Base-by-base conservation (phyloP, 2,888 invertebrate genomes). In the Sussaba pulchella region DNA sequence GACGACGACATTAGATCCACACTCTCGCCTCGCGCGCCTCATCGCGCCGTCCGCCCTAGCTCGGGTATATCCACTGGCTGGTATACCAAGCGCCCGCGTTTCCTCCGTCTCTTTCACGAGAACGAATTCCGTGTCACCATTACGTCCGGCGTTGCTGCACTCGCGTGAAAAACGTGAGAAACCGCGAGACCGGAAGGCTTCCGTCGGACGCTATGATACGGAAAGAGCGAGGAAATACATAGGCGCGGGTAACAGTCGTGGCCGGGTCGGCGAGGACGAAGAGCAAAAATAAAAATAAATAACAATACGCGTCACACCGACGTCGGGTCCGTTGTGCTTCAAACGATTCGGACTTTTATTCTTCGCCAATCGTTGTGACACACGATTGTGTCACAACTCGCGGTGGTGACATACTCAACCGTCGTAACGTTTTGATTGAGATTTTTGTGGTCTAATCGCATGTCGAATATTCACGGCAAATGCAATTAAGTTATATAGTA, bases 61-160 rank as follows among this genome's bases (percentile, higher is more conserved):
- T 39, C 47, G 52, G 59, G 69, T 69, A 73, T 69, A 64, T 36
- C 24, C 26, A 12, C 41, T 57, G 52, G 41, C 39, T 5, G 2
- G 9, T 45, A 54, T 47, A 70, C 63, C 26, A 64, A 66, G 54
- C 31, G 41, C 26, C 4, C 54, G n/a, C n/a, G 54, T 24, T 26
- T 54, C 6, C 50, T 64, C 66, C 47, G 45, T 50, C 74, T n/a
- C n/a, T 71, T 71, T 71, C 79, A 66, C 36, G 66, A 71, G 70
- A 75, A 19, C 71, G 70, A 70, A 71, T 79, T 59, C 70, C 75
- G 50, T 71, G 79, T 79, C 75, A 75, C 75, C 70, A 50, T 74
- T 79, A 74, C 67, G 59, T 52, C 43, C 54, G 36, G 39, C 64
- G 41, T 61, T 69, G 19, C 14, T 66, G 41, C 64, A 17, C 39